A percentile compares a stretch with the other conserved stretches of the same genome.
These are phyloP conservation scores for Halocynthia roretzi DNA, from an alignment of 23 tunicate genomes.

Conservation along the genomic window DNA sequence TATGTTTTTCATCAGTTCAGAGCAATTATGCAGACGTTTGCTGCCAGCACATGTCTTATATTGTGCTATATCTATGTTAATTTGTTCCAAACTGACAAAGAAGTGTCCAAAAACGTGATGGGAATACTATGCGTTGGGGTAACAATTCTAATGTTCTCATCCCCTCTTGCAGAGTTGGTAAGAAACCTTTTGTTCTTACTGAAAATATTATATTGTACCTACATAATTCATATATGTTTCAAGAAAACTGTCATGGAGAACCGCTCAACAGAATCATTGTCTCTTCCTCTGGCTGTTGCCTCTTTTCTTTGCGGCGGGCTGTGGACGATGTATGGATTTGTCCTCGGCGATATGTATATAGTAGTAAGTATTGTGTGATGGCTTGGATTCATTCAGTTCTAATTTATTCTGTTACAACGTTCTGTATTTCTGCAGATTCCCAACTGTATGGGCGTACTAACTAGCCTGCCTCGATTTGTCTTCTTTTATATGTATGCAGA, in stretches of 20 bases:
- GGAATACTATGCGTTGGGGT: constrained; percentile 43
- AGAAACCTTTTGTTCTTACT: neutral
- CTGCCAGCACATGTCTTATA: constrained; percentile 5
- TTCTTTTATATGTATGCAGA: constrained; percentile 39
- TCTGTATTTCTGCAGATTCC: constrained; percentile 39
- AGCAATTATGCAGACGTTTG: constrained; percentile 14
- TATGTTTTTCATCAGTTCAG: constrained; percentile 11
- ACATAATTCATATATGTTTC: neutral
- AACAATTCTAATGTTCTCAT: constrained; percentile 59
- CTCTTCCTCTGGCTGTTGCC: constrained; percentile 61
- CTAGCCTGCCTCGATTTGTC: constrained; percentile 50
- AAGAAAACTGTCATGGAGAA: constrained; percentile 40
- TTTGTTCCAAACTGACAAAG: neutral
- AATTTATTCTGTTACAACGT: neutral
- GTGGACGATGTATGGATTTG: constrained; percentile 45
- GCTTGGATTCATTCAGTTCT: neutral
- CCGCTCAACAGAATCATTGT: constrained; percentile 37
- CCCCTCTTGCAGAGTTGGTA: constrained; percentile 71
- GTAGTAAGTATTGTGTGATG: constrained; percentile 26
- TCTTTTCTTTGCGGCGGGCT: constrained; percentile 30
- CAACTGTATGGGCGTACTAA: constrained; percentile 34
- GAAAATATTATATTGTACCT: neutral
- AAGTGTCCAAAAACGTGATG: constrained; percentile 5
- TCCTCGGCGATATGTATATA: constrained; percentile 35
- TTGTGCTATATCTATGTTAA: neutral